Base-by-base conservation (phyloP, 2,113 vertebrate genomes). In the Ceratotherium simum region DNA sequence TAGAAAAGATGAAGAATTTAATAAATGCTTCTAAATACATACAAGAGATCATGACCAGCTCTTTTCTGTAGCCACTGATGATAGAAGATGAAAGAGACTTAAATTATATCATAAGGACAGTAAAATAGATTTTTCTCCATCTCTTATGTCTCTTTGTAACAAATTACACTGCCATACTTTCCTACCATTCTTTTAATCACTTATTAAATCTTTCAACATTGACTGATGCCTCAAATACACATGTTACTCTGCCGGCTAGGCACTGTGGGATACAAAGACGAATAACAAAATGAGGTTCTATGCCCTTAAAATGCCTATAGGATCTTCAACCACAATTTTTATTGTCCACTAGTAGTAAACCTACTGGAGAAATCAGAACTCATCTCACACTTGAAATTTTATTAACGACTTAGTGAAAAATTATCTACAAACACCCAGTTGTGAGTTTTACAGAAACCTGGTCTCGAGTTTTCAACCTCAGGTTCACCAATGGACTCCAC, bases 401-500 rank as follows among this genome's bases (percentile, higher is more conserved):
- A 51, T 33, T 42, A 39, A 82, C 36, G 36, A 84, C n/a, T 82
- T 81, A 72, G 2, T 60, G 29, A 39, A 73, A 62, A 78, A 31
- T 21, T 46, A 42, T 16, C 20, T 31, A 69, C 1, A 6, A 76
- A 46, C 12, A 54, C 6, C 25, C 46, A 60, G 42, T 1, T 84
- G 9, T 29, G 79, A 76, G n/a, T 62, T 80, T 39, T 29, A 87
- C 78, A 75, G 48, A 96, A 94, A 62, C 11, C 13, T n/a, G 3
- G 20, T 36, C 90, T 87, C 27, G 69, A 69, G 67, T 10, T 33
- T 85, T 56, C 65, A 87, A 42, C 39, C 25, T 8, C 1, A 31
- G 36, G 46, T 5, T 46, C 33, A 5, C 1, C 58, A 2, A 0
- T 0, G 6, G 23, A 4, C 60, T n/a, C 4, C 72, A 4, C 2